Conservation (phyloP, 2,888 invertebrate species). For the Lordiphosa andalusiaca region DNA sequence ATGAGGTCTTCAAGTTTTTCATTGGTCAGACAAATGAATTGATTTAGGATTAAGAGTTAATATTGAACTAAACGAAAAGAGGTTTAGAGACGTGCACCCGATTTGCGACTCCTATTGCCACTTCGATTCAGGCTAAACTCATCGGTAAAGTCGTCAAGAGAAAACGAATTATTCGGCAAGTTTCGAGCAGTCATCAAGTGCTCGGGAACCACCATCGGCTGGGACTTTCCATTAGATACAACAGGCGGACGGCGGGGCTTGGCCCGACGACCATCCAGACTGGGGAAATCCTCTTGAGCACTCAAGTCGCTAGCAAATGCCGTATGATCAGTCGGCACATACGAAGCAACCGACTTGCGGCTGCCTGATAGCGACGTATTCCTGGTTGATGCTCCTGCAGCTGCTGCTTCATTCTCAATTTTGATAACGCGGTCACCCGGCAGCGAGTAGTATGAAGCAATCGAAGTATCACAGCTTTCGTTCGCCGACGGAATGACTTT, state of each 20-base stretch:
- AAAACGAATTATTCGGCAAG: background rate
- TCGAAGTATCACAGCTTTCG: background rate
- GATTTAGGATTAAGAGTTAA: no score
- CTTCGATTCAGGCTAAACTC: no score
- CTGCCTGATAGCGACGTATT: background rate
- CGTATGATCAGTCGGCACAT: conserved; percentile 30
- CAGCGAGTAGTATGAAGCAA: conserved; percentile 11
- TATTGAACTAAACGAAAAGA: no score
- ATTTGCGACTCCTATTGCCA: no score
- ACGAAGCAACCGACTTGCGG: conserved; percentile 1
- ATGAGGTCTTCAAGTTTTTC: no score
- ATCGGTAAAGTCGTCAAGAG: background rate
- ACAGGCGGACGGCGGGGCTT: background rate
- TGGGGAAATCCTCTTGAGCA: conserved; percentile 28
- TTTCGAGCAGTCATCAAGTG: conserved; percentile 12
- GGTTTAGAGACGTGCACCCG: no score
- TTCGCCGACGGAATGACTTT: background rate
- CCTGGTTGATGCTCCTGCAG: background rate
- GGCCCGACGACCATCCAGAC: conserved; percentile 14
- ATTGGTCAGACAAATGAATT: no score
- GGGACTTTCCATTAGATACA: no score
- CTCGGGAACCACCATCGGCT: background rate
- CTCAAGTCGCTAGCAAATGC: conserved; percentile 10
- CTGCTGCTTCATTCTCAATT: conserved; percentile 5
- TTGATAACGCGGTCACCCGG: conserved; percentile 4